Conservation (phyloP, 2,888 invertebrate genomes). For the Pollenia angustigena region DNA sequence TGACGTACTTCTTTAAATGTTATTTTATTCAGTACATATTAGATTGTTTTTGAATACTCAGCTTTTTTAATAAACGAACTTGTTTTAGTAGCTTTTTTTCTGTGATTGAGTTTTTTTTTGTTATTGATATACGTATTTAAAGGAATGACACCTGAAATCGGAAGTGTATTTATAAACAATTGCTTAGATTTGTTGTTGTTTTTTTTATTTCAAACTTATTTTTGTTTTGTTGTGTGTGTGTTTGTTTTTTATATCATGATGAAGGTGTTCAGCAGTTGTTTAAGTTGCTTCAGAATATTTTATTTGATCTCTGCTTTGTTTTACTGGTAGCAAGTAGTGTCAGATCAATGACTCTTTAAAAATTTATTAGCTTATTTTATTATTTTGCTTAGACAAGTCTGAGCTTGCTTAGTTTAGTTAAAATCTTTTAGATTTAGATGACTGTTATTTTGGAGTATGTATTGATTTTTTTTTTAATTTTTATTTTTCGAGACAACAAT, state of each 20-base stretch:
- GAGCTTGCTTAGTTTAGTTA: slow-evolving; percentile 11
- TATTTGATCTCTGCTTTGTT: neutral
- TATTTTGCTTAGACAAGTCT: slow-evolving; percentile 20
- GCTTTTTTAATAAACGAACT: slow-evolving; percentile 7
- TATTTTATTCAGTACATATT: neutral
- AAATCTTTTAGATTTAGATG: too few species aligned
- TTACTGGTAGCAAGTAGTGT: neutral
- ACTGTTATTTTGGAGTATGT: neutral
- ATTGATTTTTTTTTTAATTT: neutral
- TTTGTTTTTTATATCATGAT: slow-evolving; percentile 4
- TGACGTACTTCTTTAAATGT: neutral
- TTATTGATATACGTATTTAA: slow-evolving; percentile 2
- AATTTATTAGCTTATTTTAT: slow-evolving; percentile 9
- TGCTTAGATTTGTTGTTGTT: neutral
- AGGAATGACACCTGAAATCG: slow-evolving; percentile 58
- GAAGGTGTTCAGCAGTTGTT: slow-evolving; percentile 28
- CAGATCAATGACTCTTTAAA: slow-evolving; percentile 51
- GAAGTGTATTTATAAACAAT: slow-evolving; percentile 57
- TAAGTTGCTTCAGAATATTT: slow-evolving; percentile 11
- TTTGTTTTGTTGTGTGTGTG: slow-evolving; percentile 5
- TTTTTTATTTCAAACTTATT: slow-evolving; percentile 1
- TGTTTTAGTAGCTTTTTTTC: slow-evolving; percentile 14
- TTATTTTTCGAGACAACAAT: slow-evolving; percentile 26
- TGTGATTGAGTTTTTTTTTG: slow-evolving; percentile 1
- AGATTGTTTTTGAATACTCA: neutral